These are phyloP conservation scores for Sycophaga agraensis DNA, from an alignment of 1,140 invertebrate species.

Conservation along the genomic window DNA sequence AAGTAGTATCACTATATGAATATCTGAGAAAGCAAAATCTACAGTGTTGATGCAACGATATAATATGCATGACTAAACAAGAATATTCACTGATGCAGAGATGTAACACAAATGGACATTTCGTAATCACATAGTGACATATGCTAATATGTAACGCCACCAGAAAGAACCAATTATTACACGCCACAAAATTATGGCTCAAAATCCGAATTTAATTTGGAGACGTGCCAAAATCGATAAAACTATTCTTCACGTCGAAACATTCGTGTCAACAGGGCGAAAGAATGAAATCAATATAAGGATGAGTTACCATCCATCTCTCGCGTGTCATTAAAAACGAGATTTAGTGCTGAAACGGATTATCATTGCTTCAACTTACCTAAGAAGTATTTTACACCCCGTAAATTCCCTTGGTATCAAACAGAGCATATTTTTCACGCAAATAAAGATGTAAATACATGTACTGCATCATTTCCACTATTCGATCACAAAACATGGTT, in stretches of 20 bases:
- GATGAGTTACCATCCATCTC: background rate
- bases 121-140: background rate
- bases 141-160: background rate
- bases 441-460: slow-evolving; percentile 7
- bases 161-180: slow-evolving; percentile 16
- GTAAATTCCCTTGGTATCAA: background rate
- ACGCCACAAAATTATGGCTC: slow-evolving; percentile 17
- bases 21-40: background rate
- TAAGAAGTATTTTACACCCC: background rate
- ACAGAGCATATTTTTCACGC: slow-evolving; percentile 2
- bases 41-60: background rate
- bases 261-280: background rate
- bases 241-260: slow-evolving; percentile 7
- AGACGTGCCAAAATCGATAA: slow-evolving; percentile 19
- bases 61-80: background rate
- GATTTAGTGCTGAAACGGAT: background rate
- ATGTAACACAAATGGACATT: background rate
- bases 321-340: background rate
- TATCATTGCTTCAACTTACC: background rate
- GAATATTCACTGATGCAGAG: background rate
- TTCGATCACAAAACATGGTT: too few relatives aligned
- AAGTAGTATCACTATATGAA: background rate
- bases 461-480: background rate
- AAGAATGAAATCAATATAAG: slow-evolving; percentile 3
- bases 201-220: slow-evolving; percentile 21